Evolutionary conservation across 2,888 invertebrate species (phyloP).

Genomic region (Conchocele bisecta): DNA sequence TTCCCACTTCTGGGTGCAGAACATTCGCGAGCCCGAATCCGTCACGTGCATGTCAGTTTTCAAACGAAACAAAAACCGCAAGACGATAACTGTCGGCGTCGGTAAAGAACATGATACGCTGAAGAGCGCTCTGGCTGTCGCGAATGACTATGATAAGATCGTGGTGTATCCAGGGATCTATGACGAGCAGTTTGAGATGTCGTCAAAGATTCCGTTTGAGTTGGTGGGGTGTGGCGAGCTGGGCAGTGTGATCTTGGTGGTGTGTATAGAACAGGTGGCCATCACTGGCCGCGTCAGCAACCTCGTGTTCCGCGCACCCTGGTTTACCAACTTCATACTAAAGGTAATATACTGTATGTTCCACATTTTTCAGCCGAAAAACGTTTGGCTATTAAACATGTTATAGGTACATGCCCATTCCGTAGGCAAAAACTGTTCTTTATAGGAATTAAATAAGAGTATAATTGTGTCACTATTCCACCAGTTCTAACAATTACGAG

Average conservation of each 20-base stretch:
- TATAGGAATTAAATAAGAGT: too few relatives aligned
- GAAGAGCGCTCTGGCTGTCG: conserved; percentile 73
- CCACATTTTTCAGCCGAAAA: too few relatives aligned
- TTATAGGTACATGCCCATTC: too few relatives aligned
- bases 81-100: conserved; percentile 75
- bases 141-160: conserved; percentile 75
- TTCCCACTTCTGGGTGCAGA: conserved; percentile 69
- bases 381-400: too few relatives aligned
- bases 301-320: conserved; percentile 77
- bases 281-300: conserved; percentile 75
- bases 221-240: conserved; percentile 75
- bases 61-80: conserved; percentile 63
- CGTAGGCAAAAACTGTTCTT: too few relatives aligned
- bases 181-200: conserved; percentile 79
- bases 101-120: conserved; percentile 69
- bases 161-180: conserved; percentile 78
- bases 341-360: too few relatives aligned
- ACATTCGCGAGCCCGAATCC: conserved; percentile 50
- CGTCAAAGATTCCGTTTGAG: conserved; percentile 78
- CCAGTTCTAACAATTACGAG: too few relatives aligned
- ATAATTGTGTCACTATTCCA: too few relatives aligned
- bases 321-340: conserved; percentile 78
- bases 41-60: conserved; percentile 68
- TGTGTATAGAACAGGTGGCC: conserved; percentile 76
- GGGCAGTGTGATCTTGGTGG: conserved; percentile 75